phyloP scores from a whole-genome alignment of 2,888 invertebrate genomes.

The Gymnoscelis rufifasciata region DNA sequence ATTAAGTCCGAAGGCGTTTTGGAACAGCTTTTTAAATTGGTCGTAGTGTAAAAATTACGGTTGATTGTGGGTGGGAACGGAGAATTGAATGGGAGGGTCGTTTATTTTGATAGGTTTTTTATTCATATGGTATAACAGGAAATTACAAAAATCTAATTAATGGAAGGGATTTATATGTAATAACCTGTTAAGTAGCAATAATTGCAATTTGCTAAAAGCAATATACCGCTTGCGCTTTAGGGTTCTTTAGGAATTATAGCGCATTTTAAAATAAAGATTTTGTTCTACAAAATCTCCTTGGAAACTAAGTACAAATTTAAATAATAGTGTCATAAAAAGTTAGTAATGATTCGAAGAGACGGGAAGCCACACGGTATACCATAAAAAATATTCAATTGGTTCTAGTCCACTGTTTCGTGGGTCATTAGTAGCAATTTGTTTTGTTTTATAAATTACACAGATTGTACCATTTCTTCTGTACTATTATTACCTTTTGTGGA shows the following conservation, averaged over 20 bases:
- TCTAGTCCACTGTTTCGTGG: conserved; percentile 42
- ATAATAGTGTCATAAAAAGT: conserved; percentile 9
- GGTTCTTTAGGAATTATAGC: neutral
- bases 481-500: conserved; percentile 1
- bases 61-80: conserved; percentile 52
- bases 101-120: conserved; percentile 52
- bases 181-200: too few species aligned
- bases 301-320: neutral
- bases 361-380: conserved; percentile 53
- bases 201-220: too few species aligned
- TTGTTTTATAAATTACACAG: conserved; percentile 15
- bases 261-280: neutral
- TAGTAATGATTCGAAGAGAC: conserved; percentile 27
- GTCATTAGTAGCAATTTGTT: conserved; percentile 40
- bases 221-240: too few species aligned
- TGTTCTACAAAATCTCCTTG: too few species aligned
- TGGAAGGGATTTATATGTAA: too few species aligned
- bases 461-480: neutral
- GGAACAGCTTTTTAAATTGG: conserved; percentile 17
- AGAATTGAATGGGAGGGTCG: conserved; percentile 60
- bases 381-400: conserved; percentile 52
- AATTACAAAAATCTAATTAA: conserved; percentile 34
- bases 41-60: conserved; percentile 50
- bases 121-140: conserved; percentile 38
- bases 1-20: conserved; percentile 25